A percentile compares a stretch with the other conserved stretches of the same genome.
Evolutionary conservation across 2,888 invertebrate species (phyloP).

Genomic region (Apotomis betuletana): DNA sequence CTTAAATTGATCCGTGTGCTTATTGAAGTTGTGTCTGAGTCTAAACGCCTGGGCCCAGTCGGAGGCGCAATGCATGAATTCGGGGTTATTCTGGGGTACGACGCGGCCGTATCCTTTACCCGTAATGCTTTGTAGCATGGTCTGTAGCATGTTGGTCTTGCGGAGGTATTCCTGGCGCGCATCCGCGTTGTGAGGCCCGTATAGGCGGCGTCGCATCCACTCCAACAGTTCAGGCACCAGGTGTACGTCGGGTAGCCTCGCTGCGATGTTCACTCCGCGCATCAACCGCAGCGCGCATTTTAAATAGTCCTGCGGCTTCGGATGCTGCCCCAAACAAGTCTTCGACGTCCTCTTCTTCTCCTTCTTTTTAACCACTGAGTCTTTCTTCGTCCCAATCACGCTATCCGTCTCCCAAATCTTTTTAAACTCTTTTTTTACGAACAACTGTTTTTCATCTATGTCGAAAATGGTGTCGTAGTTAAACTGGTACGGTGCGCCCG

Average conservation of each 20-base stretch:
- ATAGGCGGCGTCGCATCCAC: constrained; percentile 73
- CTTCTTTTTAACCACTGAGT: constrained; percentile 56
- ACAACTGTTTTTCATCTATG: constrained; percentile 60
- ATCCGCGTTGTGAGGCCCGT: constrained; percentile 56
- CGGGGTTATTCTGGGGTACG: constrained; percentile 53
- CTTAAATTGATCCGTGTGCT: constrained; percentile 58
- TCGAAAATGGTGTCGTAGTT: constrained; percentile 72
- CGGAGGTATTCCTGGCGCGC: constrained; percentile 52
- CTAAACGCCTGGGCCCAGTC: constrained; percentile 65
- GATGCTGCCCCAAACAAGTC: constrained; percentile 63
- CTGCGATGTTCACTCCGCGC: constrained; percentile 65
- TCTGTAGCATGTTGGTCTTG: constrained; percentile 28
- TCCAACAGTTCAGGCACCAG: constrained; percentile 69
- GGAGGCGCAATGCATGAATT: constrained; percentile 53
- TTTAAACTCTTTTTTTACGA: constrained; percentile 67
- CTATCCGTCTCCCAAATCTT: constrained; percentile 73
- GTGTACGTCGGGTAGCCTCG: constrained; percentile 70
- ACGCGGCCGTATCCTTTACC: constrained; percentile 60
- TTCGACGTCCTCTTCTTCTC: constrained; percentile 58
- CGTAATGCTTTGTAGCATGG: constrained; percentile 52
- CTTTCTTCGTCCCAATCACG: constrained; percentile 55
- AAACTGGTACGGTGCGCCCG: constrained; percentile 55
- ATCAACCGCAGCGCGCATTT: constrained; percentile 66
- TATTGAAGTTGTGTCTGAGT: constrained; percentile 61
- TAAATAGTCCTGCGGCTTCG: constrained; percentile 67